Percentiles rank a stretch among this genome's conserved stretches.
These are phyloP conservation scores for Mixornis gularis DNA, from an alignment of 2,113 vertebrate species.

Conservation along the genomic window DNA sequence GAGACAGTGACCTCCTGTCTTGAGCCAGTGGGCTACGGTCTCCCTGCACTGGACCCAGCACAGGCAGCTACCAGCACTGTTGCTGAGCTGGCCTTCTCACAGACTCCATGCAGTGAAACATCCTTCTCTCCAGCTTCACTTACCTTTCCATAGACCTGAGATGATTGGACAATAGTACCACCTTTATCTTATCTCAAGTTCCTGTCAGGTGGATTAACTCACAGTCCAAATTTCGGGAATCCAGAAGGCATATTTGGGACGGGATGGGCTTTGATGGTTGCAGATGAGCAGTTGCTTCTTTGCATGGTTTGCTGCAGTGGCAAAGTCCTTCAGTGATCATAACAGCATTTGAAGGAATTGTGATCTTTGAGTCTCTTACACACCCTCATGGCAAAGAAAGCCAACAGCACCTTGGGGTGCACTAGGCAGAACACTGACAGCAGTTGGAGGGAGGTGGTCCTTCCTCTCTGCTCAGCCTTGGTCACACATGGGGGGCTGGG, in stretches of 20 bases:
- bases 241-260: background rate
- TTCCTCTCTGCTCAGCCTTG: background rate
- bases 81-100: background rate
- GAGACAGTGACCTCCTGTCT: background rate
- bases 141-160: background rate
- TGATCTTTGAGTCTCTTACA: background rate
- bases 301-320: background rate
- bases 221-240: background rate
- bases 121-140: background rate
- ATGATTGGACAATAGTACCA: background rate
- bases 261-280: rapidly evolving
- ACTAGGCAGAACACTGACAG: background rate
- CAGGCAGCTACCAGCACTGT: background rate
- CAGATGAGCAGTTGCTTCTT: background rate
- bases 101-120: background rate
- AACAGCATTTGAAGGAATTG: background rate
- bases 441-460: background rate
- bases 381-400: background rate
- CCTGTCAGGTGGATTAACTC: background rate
- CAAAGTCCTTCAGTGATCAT: background rate
- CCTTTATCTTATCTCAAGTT: background rate
- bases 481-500: background rate
- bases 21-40: background rate
- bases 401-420: background rate
- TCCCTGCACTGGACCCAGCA: background rate